Evolutionary conservation across 2,797 vertebrate species (phyloP), one percentile per base, ranked within the genome.

Genomic region (Protosalanx chinensis): DNA sequence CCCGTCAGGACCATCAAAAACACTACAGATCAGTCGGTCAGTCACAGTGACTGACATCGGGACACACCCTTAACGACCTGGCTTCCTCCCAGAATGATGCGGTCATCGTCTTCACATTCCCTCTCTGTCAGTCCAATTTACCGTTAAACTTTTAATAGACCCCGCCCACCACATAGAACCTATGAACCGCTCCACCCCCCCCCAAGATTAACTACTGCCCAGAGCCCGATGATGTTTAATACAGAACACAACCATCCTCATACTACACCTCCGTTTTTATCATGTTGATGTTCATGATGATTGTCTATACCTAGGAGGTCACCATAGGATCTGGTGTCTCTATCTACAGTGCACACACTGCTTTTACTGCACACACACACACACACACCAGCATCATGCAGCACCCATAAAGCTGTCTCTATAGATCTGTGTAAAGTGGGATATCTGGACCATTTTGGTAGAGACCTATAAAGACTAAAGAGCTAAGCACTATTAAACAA

Each of bases 31-130:
- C 16, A n/a, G 18, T 56, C 51, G 18, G n/a, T 56, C 16, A 51
- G 49, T 18, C 51, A 56, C 18, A 10, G 18, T 56, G 51, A 56
- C 18, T 56, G 51, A 16, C 51, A 56, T 16, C 18, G 15, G 51
- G 18, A 29, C 46, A 32, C 64, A 67, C 23, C 27, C 65, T 68
- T 68, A 58, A 68, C 10, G 41, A 60, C 41, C 30, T 67, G 72
- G 72, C 66, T 16, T 27, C 37, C 7, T 2, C 49, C 72, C 72
- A 73, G 32, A 59, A 51, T 5, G 18, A 67, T 62, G 72, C 51
- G 66, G 72, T 73, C 72, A 73, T 73, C 58, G 20, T 58, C 49
- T 73, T 62, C 57, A 12, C 37, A 62, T 23, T 51, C 51, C 29
- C 7, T 30, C 12, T 53, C 51, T 12, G 51, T 58, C 53, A 6